A percentile compares a stretch with the other conserved stretches of the same genome.
phyloP scores from a whole-genome alignment of 1,140 invertebrate species.

The Drosophila santomea region DNA sequence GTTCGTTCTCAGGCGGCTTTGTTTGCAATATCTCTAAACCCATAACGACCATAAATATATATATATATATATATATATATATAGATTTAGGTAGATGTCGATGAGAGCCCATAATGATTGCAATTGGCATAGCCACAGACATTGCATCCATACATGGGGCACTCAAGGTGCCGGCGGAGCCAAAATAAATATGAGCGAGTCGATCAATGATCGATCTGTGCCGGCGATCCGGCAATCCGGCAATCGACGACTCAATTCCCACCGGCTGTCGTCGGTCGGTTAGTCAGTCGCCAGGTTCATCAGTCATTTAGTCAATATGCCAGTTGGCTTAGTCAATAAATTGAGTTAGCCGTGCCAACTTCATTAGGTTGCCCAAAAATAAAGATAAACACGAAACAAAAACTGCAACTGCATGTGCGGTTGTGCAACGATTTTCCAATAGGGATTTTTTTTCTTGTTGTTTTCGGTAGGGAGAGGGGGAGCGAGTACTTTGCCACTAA shows the following conservation, averaged over 20 bases:
- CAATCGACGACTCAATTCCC: conserved; percentile 65
- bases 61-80: conserved; percentile 18
- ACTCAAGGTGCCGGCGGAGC: conserved; percentile 64
- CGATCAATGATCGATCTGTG: conserved; percentile 25
- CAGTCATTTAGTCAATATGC: conserved; percentile 67
- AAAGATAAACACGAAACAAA: conserved; percentile 44
- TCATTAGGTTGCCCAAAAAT: conserved; percentile 72
- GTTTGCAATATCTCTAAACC: conserved; percentile 55
- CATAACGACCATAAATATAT: conserved; percentile 59
- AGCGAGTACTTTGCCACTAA: conserved; percentile 58
- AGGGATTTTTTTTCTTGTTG: conserved; percentile 9
- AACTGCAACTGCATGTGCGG: conserved; percentile 34
- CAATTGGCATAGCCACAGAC: conserved; percentile 26
- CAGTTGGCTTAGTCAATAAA: conserved; percentile 71
- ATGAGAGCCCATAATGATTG: conserved; percentile 56
- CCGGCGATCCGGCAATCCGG: background rate
- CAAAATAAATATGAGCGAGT: conserved; percentile 67
- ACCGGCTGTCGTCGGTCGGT: conserved; percentile 56
- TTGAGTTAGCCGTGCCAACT: conserved; percentile 65
- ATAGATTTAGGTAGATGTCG: conserved; percentile 22
- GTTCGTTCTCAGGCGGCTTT: conserved; percentile 54
- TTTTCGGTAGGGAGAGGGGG: background rate
- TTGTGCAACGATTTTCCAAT: conserved; percentile 61
- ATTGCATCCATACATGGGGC: conserved; percentile 64
- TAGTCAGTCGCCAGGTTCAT: conserved; percentile 41